Base-by-base conservation (phyloP, 2,797 vertebrate genomes). In the Clamator glandarius region DNA sequence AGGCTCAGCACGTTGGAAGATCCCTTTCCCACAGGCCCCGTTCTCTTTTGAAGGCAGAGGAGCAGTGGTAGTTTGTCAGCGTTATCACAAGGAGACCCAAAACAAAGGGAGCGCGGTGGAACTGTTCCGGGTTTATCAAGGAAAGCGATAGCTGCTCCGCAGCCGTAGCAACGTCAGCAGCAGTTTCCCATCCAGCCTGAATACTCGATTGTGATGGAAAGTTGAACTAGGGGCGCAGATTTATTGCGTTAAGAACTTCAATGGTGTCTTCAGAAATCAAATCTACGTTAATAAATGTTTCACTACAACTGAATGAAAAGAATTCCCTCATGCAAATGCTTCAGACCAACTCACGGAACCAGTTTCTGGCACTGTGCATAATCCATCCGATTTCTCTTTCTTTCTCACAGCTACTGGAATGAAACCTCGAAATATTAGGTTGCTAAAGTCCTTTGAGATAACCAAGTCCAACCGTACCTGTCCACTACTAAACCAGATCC, bases 281-380 rank as follows among this genome's bases (percentile, higher is more conserved):
- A 46, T 20, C 19, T 46, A 11, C 46, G 46, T 46, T 46, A 46
- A 46, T 46, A 13, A 59, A 35, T 6, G 23, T 10, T 42, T 19
- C 29, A 25, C 16, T 55, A 18, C 0, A 12, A 31, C 5, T 6
- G 20, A 70, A 55, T 7, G 9, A 36, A 69, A 63, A 51, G 7
- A n/a, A 9, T 4, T 17, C 24, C 24, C 24, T 21, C 10, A 14
- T 19, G 17, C 50, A 84, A 77, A 54, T 4, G 28, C 17, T 77
- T 33, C 84, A 23, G 19, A 41, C 0, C 0, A 3, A 25, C 7
- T 15, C 2, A 7, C 5, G 23, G 50, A 50, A 41, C 13, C 0
- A 3, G 26, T 36, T 81, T 36, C 44, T 66, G 78, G 62, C 52
- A 46, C 23, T 13, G 6, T 2, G 15, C 13, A 25, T 50, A 18